Evolutionary conservation across 1,140 invertebrate genomes (phyloP), one percentile per base, ranked within the genome.

Genomic region (Drosophila jambulina): DNA sequence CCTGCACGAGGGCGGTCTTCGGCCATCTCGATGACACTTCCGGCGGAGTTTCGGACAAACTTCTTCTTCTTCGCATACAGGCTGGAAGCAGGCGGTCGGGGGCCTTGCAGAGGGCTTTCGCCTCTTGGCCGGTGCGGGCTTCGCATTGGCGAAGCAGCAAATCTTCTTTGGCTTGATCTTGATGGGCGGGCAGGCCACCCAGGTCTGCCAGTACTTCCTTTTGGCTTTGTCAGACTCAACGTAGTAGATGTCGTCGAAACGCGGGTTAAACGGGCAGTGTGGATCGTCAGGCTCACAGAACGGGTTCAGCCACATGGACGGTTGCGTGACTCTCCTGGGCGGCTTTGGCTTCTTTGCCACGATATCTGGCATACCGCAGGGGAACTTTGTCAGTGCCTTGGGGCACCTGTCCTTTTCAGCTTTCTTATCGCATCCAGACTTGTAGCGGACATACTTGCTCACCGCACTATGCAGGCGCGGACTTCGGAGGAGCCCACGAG

Each of bases 241-340:
- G 27, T 92, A 92, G 29, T 92, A 92, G n/a, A 92, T 78, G 25
- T 88, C 86, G 45, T 92, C 91, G 49, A 91, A 92, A 5, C 91
- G 79, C 0, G 91, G 91, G 43, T 82, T 82, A 17, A 75, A 91
- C 8, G 78, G 85, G 9, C 85, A 90, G 17, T 69, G n/a, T 0
- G 19, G 10, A 8, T 60, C 71, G 0, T 67, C 64, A 0, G 80
- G 64, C 9, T 91, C 86, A n/a, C 85, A 90, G 32, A 90, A 90
- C 0, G 85, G 85, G 42, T 90, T 90, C 3, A 82, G 46, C 85
- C 85, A 90, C 42, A 90, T 81, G 2, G 85, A 84, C 12, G 45
- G 19, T 0, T 15, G 3, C 43, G 43, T 60, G 1, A 17, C 3
- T 0, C 34, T 12, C 23, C 34, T 61, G 0, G 19, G 10, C 25